Base-by-base conservation (phyloP, 2,888 invertebrate species). In the Itoplectis maculator region DNA sequence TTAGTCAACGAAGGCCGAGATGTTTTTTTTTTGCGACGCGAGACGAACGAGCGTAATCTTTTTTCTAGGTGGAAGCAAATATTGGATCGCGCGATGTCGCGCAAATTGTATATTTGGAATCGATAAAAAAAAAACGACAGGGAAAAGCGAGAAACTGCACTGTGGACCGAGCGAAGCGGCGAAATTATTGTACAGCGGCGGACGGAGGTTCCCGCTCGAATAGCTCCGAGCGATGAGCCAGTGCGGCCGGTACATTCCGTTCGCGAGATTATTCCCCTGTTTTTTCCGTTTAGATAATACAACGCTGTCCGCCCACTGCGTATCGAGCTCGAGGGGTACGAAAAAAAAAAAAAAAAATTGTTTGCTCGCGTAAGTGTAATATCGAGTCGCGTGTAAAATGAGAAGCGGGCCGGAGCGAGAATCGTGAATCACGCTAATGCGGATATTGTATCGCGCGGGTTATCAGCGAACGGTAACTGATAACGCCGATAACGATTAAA, bases 301-400 rank as follows among this genome's bases (percentile, higher is more conserved):
- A 29, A 5, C n/a, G 13, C 42, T 49, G 37, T 80, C 72, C 56
- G 51, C 63, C 54, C 75, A 79, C 65, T 56, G n/a, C 29, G 40
- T 45, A 65, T 45, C 45, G 29, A 51, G n/a, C 15, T 51, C 37
- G 51, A 8, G 40, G 40, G 42, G 49, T n/a, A n/a, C n/a, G n/a
- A n/a, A n/a, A n/a, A 59, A 66, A 9, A 20, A 45, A 69, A 68
- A 63, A 76, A 73, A 37, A 73, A 37, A 15, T 42, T 73, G 77
- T 73, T 83, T 73, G 49, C 47, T 69, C 77, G 73, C 51, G 54
- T 70, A 45, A 51, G 70, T 79, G 77, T 74, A 78, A 69, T 68
- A 73, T 76, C 47, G 79, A 23, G 37, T 70, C 40, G 69, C 29
- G 45, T 29, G 29, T 37, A 68, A 45, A 35, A 51, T n/a, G 61